These are phyloP conservation scores for Drosophila santomea DNA, from an alignment of 1,140 invertebrate species.

Conservation along the genomic window DNA sequence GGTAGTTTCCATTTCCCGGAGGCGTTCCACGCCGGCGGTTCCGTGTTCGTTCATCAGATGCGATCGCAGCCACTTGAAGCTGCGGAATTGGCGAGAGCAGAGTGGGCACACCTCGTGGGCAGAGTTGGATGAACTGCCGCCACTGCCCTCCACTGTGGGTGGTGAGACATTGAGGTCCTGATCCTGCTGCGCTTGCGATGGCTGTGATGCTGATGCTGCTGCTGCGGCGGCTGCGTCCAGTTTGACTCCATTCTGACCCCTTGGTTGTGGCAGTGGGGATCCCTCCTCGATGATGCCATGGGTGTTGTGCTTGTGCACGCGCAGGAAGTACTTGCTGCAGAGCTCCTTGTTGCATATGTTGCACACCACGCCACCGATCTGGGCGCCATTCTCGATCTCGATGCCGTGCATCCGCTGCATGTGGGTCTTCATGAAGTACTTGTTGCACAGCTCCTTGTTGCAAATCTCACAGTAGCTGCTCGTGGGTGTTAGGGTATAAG, in stretches of 20 bases:
- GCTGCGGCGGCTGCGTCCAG: slow-evolving; percentile 70
- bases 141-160: slow-evolving; percentile 14
- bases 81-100: slow-evolving; percentile 94
- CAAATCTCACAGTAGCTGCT: slow-evolving; percentile 99
- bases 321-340: slow-evolving; percentile 98
- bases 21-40: slow-evolving; percentile 89
- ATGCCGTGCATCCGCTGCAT: slow-evolving; percentile 99
- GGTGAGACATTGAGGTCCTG: slow-evolving; percentile 64
- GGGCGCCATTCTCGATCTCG: slow-evolving; percentile 95
- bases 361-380: slow-evolving; percentile 96
- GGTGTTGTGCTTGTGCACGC: slow-evolving; percentile 98
- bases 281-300: slow-evolving; percentile 95
- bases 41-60: slow-evolving; percentile 95
- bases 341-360: slow-evolving; percentile 99
- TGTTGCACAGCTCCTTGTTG: slow-evolving; percentile 99
- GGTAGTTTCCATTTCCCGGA: slow-evolving; percentile 87
- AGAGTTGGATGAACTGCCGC: slow-evolving; percentile 85
- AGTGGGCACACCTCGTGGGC: slow-evolving; percentile 93
- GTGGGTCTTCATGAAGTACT: slow-evolving; percentile 99
- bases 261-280: slow-evolving; percentile 86
- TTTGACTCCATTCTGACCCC: slow-evolving; percentile 86
- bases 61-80: slow-evolving; percentile 94
- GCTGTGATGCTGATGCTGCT: slow-evolving; percentile 47
- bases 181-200: slow-evolving; percentile 79
- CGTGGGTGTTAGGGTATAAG: slow-evolving; percentile 87